Base-by-base conservation (phyloP, 2,888 invertebrate species). In the Cryptosula pallasiana region DNA sequence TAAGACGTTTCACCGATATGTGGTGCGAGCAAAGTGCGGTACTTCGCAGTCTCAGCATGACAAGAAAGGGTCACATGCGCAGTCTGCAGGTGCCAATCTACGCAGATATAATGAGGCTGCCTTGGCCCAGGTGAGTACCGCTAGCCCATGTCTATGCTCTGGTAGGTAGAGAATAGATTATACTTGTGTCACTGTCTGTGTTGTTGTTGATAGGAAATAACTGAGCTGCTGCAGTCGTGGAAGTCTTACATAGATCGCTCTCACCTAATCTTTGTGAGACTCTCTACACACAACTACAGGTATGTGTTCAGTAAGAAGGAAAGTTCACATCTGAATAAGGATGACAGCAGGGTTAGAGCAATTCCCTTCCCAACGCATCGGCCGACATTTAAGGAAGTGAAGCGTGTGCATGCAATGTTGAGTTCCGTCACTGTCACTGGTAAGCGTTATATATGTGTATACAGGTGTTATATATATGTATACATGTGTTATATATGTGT, bases 1-100 rank as follows among this genome's bases (percentile, higher is more conserved):
- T 80, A 94, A 94, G 85, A 93, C 93, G 0, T 90, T 92, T 78
- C 93, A 93, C 82, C 90, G 91, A 70, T 95, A 94, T 80, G 92
- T 92, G 5, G 90, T 92, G 0, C 86, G 94, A 55, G 90, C 92
- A 0, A 92, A 92, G 54, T 92, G 94, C 82, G 94, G 94, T 0
- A 90, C 91, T 55, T 87, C 90, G 0, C 94, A 94, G 84, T 87
- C 87, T 13, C 85, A 88, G 0, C 86, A 89, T 63, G 93, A 93
- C 81, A 76, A 76, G 34, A 88, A 88, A 77, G 88, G 88, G 57
- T 89, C 89, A 71, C 83, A 83, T 5, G 89, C 91, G 0, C 90
- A 90, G 79, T 93, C 93, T 70, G 92, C 92, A 0, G 94, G 94
- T 0, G 90, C 94, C 0, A 90, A 89, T 78, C 84, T 94, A 36